These are phyloP conservation scores for Urocyon cinereoargenteus DNA, from an alignment of 2,797 vertebrate species.

Conservation along the genomic window DNA sequence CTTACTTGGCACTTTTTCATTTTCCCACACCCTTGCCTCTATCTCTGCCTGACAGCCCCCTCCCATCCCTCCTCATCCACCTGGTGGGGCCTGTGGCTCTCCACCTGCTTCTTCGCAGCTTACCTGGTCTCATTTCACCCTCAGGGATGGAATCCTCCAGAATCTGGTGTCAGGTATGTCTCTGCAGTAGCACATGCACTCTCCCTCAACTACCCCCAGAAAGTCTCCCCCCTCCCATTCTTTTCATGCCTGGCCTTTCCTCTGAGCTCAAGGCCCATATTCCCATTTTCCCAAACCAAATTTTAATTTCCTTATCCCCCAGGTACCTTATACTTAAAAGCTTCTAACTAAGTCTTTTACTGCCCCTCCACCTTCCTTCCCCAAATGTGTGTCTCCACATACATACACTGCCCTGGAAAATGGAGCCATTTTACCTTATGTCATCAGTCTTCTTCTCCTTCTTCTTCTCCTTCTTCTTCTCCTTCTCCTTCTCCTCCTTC, in stretches of 20 bases:
- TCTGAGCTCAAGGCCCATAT: not conserved
- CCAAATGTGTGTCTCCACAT: not conserved
- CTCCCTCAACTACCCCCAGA: not conserved
- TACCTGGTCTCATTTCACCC: not conserved
- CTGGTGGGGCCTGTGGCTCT: not conserved
- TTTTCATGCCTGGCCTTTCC: not conserved
- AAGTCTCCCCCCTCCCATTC: not conserved
- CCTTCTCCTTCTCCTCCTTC: too few relatives aligned
- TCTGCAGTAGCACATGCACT: not conserved
- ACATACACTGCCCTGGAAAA: not conserved
- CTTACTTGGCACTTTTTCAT: not conserved
- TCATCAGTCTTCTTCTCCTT: not conserved
- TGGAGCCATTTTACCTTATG: not conserved
- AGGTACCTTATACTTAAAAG: not conserved
- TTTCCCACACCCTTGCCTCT: not conserved
- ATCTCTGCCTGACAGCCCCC: not conserved
- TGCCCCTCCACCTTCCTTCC: not conserved
- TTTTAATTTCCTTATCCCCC: not conserved
- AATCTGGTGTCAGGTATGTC: not conserved
- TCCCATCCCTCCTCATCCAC: not conserved
- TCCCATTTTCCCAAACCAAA: not conserved
- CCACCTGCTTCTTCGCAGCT: not conserved
- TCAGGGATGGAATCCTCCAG: not conserved
- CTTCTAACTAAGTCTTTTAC: not conserved
- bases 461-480: not conserved